phyloP scores from a whole-genome alignment of 2,113 vertebrate species.

The Dunckerocampus dactyliophorus region DNA sequence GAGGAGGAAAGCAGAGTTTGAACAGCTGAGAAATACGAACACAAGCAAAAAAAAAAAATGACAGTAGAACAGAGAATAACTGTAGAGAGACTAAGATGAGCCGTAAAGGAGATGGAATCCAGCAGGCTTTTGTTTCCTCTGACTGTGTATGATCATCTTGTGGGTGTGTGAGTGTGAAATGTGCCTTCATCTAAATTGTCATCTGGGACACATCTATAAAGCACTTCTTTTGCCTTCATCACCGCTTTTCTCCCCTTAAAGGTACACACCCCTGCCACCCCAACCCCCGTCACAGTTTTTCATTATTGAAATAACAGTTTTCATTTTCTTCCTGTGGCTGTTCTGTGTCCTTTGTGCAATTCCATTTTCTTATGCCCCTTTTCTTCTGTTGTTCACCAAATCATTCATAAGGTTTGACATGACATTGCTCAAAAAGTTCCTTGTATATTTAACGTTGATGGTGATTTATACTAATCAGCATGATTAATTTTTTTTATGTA shows the following conservation, averaged over 20 bases:
- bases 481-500: too few species aligned
- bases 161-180: slow-evolving; percentile 1
- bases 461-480: too few species aligned
- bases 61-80: background rate
- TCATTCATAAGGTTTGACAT: background rate
- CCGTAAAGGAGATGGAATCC: slow-evolving; percentile 6
- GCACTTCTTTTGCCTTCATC: slow-evolving; percentile 9
- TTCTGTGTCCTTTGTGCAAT: background rate
- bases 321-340: background rate
- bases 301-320: slow-evolving; percentile 36
- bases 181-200: slow-evolving; percentile 17
- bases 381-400: background rate
- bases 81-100: background rate
- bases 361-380: slow-evolving; percentile 5
- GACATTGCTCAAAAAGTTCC: slow-evolving; percentile 4
- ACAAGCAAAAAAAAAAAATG: slow-evolving; percentile 5
- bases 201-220: slow-evolving; percentile 29
- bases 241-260: slow-evolving; percentile 22
- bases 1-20: background rate
- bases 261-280: slow-evolving; percentile 2
- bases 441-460: too few species aligned
- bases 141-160: slow-evolving; percentile 5
- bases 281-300: slow-evolving; percentile 29
- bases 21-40: slow-evolving; percentile 16
- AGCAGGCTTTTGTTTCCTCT: slow-evolving; percentile 7